A percentile compares a stretch with the other conserved stretches of the same genome.
These are phyloP conservation scores for Genyomyrus donnyi DNA, from an alignment of 2,113 vertebrate species.

Conservation along the genomic window DNA sequence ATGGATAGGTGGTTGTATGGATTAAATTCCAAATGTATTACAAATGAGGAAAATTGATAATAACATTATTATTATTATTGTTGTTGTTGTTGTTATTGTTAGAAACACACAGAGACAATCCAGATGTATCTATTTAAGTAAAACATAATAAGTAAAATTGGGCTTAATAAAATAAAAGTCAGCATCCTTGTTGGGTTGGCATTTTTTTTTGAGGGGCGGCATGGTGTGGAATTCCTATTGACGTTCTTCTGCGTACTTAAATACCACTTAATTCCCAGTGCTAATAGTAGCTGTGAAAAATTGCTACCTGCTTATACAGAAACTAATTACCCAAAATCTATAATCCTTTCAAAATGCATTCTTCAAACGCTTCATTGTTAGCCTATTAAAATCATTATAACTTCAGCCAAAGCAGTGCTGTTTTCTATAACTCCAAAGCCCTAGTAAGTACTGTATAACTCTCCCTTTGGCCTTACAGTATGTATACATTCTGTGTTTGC, in stretches of 20 bases:
- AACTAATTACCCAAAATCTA: neutral
- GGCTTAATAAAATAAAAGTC: neutral
- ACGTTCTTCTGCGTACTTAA: neutral
- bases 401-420: neutral
- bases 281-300: neutral
- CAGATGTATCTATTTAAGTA: neutral
- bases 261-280: neutral
- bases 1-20: neutral
- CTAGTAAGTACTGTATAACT: neutral
- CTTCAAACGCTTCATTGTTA: neutral
- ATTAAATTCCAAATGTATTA: neutral
- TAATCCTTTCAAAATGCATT: neutral
- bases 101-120: neutral
- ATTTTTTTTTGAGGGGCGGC: neutral
- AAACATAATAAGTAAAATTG: neutral
- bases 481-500: neutral
- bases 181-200: neutral
- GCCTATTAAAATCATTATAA: neutral
- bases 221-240: neutral
- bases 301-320: neutral
- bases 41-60: neutral
- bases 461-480: neutral
- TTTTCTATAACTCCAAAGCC: neutral
- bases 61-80: too few relatives aligned
- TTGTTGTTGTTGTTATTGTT: too few relatives aligned